phyloP scores from a whole-genome alignment of 2,797 vertebrate genomes.

The Pseudochirops cupreus region DNA sequence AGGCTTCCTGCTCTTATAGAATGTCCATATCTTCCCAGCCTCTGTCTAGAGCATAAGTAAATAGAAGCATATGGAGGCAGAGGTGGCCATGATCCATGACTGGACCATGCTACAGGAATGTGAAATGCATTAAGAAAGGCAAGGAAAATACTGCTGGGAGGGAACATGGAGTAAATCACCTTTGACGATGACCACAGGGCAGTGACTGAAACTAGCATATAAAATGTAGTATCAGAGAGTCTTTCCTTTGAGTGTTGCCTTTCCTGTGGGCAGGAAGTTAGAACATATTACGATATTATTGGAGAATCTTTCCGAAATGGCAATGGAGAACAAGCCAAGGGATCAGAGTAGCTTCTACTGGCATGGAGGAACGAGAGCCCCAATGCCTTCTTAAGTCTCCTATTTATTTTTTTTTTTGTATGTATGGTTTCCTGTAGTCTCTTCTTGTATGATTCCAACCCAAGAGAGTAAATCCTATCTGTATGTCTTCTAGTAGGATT shows the following conservation, averaged over 20 bases:
- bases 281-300: neutral
- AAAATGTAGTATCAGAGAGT: neutral
- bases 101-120: neutral
- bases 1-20: neutral
- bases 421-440: neutral
- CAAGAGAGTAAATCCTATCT: neutral
- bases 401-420: neutral
- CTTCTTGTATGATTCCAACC: neutral
- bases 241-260: neutral
- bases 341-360: neutral
- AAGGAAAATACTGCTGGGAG: neutral
- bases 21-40: neutral
- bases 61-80: neutral
- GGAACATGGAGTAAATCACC: neutral
- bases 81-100: neutral
- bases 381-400: neutral
- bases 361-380: neutral
- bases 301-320: neutral
- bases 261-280: neutral
- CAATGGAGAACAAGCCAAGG: neutral
- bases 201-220: neutral
- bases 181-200: neutral
- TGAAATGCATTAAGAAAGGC: neutral
- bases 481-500: neutral
- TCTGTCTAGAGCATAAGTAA: neutral